Evolutionary conservation across 1,140 invertebrate genomes (phyloP).

Genomic region (Coptotermes formosanus): DNA sequence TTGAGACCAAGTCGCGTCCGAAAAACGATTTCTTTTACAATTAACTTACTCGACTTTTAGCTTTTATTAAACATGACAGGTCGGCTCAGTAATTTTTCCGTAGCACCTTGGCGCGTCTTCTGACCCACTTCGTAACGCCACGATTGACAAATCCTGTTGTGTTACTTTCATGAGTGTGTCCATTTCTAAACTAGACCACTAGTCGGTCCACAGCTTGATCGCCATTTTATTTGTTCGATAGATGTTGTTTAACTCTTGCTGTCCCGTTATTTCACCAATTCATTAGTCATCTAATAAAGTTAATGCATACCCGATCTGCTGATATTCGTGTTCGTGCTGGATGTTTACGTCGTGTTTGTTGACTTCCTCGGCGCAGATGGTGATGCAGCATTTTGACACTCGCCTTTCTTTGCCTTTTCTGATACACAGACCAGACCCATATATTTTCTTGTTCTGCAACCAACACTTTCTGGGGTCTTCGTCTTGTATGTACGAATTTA

Average conservation of each 20-base stretch:
- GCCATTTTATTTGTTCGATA: neutral
- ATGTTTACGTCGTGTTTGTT: neutral
- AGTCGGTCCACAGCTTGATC: neutral
- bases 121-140: neutral
- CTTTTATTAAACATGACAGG: neutral
- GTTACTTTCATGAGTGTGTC: neutral
- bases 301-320: neutral
- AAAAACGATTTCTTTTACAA: neutral
- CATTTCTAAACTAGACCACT: neutral
- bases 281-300: neutral
- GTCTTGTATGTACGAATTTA: too few relatives aligned
- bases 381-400: neutral
- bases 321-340: neutral
- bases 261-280: neutral
- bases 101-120: neutral
- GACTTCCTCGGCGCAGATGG: neutral
- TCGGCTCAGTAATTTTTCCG: neutral
- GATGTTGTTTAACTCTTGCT: neutral
- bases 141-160: slow-evolving; percentile 12
- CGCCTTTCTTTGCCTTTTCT: neutral
- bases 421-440: neutral
- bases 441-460: neutral
- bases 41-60: neutral
- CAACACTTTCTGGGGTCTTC: too few relatives aligned
- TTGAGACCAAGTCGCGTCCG: neutral